These are phyloP conservation scores for Parambassis ranga DNA, from an alignment of 2,797 vertebrate genomes.

Conservation along the genomic window DNA sequence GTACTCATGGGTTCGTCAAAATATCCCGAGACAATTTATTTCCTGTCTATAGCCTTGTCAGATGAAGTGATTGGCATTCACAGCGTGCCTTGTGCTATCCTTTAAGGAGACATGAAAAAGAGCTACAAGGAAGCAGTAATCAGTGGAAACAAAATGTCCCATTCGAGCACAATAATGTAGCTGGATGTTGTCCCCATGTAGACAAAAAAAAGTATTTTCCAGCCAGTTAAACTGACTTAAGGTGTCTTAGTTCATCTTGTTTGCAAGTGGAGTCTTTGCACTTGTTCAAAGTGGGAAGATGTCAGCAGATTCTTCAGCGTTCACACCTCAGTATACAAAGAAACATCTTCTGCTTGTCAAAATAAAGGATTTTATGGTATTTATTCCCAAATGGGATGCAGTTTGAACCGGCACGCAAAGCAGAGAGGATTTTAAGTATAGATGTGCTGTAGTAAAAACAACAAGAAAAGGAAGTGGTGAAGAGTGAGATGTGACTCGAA, in stretches of 20 bases:
- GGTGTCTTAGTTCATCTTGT: neutral
- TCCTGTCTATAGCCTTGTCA: neutral
- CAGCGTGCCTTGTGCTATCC: neutral
- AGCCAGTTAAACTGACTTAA: neutral
- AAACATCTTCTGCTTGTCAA: no score
- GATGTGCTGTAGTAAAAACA: no score
- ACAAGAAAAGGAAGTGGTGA: no score
- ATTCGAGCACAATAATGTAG: no score
- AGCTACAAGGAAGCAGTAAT: no score
- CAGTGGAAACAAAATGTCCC: no score
- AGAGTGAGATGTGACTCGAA: no score
- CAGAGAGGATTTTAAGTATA: no score
- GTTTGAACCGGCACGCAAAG: no score
- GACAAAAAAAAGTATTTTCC: neutral
- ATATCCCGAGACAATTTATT: neutral
- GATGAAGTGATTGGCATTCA: conserved; percentile 37
- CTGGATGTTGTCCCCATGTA: no score
- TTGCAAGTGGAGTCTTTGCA: neutral
- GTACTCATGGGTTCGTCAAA: neutral
- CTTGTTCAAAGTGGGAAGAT: neutral
- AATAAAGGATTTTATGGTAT: neutral
- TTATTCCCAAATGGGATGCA: no score
- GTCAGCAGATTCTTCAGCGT: neutral
- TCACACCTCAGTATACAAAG: neutral
- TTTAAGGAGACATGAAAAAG: no score